Conservation (phyloP, 2,797 vertebrate species). For the Argentina silus region DNA sequence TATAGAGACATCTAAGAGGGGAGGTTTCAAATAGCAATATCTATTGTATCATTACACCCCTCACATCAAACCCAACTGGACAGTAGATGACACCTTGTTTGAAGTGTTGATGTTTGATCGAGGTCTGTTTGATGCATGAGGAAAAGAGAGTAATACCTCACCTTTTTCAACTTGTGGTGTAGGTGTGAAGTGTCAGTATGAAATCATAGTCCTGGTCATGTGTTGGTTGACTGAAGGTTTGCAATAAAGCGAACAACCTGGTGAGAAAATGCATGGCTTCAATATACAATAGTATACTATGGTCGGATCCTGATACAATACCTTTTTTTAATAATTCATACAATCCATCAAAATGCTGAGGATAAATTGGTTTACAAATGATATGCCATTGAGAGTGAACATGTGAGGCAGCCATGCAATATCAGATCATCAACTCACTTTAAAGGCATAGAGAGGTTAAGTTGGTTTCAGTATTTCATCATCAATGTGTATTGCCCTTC, state of each 20-base stretch:
- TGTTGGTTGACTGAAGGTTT: constrained; percentile 15
- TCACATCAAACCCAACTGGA: constrained; percentile 74
- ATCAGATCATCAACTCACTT: not conserved
- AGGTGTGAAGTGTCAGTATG: constrained; percentile 63
- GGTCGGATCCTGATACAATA: no score
- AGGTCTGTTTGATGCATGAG: constrained; percentile 78
- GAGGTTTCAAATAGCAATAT: constrained; percentile 31
- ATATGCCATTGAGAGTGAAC: not conserved
- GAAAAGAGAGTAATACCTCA: constrained; percentile 73
- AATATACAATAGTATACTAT: not conserved
- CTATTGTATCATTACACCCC: constrained; percentile 70
- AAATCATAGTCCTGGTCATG: constrained; percentile 52
- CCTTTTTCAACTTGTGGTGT: constrained; percentile 65
- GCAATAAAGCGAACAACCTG: not conserved
- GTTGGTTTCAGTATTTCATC: not conserved
- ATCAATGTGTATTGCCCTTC: not conserved
- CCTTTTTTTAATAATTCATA: no score
- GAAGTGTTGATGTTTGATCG: constrained; percentile 82
- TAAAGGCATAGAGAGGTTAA: not conserved
- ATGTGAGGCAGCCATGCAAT: not conserved
- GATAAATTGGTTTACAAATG: no score
- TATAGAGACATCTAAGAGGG: no score
- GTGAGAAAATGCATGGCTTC: not conserved
- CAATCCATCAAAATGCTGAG: no score
- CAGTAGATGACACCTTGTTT: constrained; percentile 80